These are phyloP conservation scores for Psix sp. DNA, from an alignment of 1,140 invertebrate species.

Conservation along the genomic window DNA sequence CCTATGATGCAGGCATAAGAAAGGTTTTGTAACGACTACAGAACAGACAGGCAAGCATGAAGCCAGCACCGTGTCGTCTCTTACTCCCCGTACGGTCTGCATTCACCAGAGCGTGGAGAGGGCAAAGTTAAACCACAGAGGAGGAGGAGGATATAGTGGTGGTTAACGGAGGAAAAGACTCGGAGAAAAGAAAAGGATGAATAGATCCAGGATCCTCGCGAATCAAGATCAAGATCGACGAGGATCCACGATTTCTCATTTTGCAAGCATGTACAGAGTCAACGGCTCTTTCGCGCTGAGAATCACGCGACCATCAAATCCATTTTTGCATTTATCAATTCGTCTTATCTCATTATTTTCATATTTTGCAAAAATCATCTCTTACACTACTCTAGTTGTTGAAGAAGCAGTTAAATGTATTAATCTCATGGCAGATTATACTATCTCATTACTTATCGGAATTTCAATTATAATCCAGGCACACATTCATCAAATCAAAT, in stretches of 20 bases:
- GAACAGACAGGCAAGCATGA: constrained; percentile 66
- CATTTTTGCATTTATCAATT: not conserved
- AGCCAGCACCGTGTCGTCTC: constrained; percentile 65
- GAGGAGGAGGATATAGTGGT: constrained; percentile 31
- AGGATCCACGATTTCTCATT: constrained; percentile 12
- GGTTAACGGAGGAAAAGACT: constrained; percentile 57
- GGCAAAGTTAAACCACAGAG: constrained; percentile 50
- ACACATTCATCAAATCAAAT: too few relatives aligned
- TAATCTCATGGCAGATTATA: too few relatives aligned
- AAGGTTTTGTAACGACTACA: constrained; percentile 72
- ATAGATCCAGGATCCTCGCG: constrained; percentile 53
- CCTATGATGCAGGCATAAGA: constrained; percentile 66
- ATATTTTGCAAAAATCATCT: too few relatives aligned
- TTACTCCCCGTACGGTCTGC: constrained; percentile 70
- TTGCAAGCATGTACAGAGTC: constrained; percentile 16
- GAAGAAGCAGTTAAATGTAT: too few relatives aligned
- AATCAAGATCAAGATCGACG: constrained; percentile 57
- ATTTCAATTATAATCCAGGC: too few relatives aligned
- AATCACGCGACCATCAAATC: too few relatives aligned
- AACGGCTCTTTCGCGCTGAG: constrained; percentile 6
- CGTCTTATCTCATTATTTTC: too few relatives aligned
- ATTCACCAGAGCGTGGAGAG: constrained; percentile 59
- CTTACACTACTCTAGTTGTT: too few relatives aligned
- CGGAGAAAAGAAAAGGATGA: constrained; percentile 54
- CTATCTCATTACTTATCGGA: too few relatives aligned